Base-by-base conservation (phyloP, 2,888 invertebrate species). In the Flabesymbios commensalis region DNA sequence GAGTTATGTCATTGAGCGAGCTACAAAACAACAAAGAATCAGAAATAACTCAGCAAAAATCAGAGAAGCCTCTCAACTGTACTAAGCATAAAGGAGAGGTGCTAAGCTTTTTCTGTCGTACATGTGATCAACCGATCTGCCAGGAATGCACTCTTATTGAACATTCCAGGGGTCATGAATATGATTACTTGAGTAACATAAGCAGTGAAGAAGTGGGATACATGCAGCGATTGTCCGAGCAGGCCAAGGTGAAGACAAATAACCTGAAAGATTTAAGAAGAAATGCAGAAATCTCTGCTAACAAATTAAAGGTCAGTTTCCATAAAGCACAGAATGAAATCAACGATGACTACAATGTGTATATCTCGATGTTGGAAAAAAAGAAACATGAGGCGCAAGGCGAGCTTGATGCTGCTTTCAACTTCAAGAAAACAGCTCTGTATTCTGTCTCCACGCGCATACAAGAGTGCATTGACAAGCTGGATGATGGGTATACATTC, bases 281-380 rank as follows among this genome's bases (percentile, higher is more conserved):
- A 83, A 91, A 90, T 70, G 90, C 93, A 36, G 95, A 95, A 79
- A 91, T 92, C 77, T 88, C 90, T 31, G 69, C 72, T 3, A 74
- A 73, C 56, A 68, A 81, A 14, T 74, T 85, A 32, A 81, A 83
- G 72, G 76, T 79, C 51, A 83, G 84, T 71, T 84, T 83, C 68
- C 80, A 82, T 65, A 84, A 85, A 64, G 85, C 86, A 10, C 85
- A 86, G 69, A 78, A 79, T 57, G 84, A 84, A 67, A 92, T 98
- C 72, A 93, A 93, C 80, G 97, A 98, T 79, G 95, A 97, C 54
- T 96, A 93, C 85, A 92, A 92, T 83, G 96, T 94, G 83, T 94
- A 98, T 81, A 88, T 92, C 75, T 93, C 94, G 56, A 91, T 95
- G 90, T 86, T 99, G 61, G 97, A 98, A 77, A 98, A 99, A 83